Base-by-base conservation (phyloP, 2,113 vertebrate genomes). In the Cromileptes altivelis region DNA sequence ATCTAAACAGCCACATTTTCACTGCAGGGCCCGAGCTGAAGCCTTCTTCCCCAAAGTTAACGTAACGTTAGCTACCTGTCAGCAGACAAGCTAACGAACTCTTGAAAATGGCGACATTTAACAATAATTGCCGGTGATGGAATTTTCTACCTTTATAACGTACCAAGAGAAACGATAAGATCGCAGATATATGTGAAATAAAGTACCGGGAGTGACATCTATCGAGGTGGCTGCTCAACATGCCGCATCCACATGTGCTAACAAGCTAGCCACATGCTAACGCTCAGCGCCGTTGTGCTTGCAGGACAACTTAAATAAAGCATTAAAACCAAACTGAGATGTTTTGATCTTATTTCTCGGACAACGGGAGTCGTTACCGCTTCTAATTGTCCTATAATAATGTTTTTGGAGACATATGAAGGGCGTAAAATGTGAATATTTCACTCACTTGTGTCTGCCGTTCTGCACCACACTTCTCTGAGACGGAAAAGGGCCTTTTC, bases 401-500 rank as follows among this genome's bases (percentile, higher is more conserved):
- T 3, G 0, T 0, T 49, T 72, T 71, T 57, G 0, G 9, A 0
- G 0, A 9, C 0, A 1, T 14, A 4, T 5, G 14, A 53, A 52
- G 3, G 0, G 1, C 17, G 8, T 1, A 80, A 90, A 89, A 52
- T 0, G 9, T 6, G 4, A 37, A 14, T 56, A 75, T 80, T 42
- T n/a, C 3, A 94, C 95, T 95, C 92, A 95, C 95, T 94, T 83
- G 85, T 88, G 80, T 93, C 86, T 27, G 91, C 85, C 80, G 87
- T 71, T 81, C 69, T 83, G 82, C 62, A 74, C 91, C 87, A 86
- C 92, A 85, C 92, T 92, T 83, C 90, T 83, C 91, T 82, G 80
- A 94, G 92, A 93, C 90, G 93, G 94, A 94, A 96, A 95, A 96
- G 95, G 94, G 90, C 94, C 93, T 90, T 56, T 6, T 7, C 25